Evolutionary conservation across 2,888 invertebrate genomes (phyloP), one percentile per base, ranked within the genome.

Genomic region (Callimorpha dominula): DNA sequence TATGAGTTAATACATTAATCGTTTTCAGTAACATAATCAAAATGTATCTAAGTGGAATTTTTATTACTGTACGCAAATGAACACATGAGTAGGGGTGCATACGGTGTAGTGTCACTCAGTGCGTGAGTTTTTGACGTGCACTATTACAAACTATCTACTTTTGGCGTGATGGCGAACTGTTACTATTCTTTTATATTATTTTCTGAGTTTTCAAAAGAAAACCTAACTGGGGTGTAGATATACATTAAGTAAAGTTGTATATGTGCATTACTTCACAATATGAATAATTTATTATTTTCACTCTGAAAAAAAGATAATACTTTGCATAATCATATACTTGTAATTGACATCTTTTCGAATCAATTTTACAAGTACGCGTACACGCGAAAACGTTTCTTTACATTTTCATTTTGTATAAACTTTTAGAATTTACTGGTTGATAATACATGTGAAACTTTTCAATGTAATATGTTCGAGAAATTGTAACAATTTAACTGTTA

Each of bases 381-480:
- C 43, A 64, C 42, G 63, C 17, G n/a, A 64, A 63, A 46, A 64
- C 17, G 17, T 42, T 64, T 43, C n/a, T 43, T 64, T 9, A 42
- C 62, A 7, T 17, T 31, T 15, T 31, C 8, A 42, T 42, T 62
- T 63, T 42, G 40, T 60, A 31, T 14, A n/a, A 57, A 64, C 43
- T 64, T 64, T 64, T 17, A 64, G 31, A 60, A 31, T 60, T 31
- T 31, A 14, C 31, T 60, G 60, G 31, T 31, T 60, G 14, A 31
- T 31, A 64, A 64, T 64, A 64, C 42, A 63, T 43, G 42, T 64
- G 63, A 17, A 63, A 42, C 42, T 63, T 63, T 42, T 42, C 9
- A 17, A 63, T 63, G 8, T 31, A 31, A 31, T n/a, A 63, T 42
- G 40, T 17, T 64, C 5, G 43, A 12, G 4, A 6, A 60, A 31